These are phyloP conservation scores for Neodiprion virginianus DNA, from an alignment of 1,140 invertebrate genomes.

Conservation along the genomic window DNA sequence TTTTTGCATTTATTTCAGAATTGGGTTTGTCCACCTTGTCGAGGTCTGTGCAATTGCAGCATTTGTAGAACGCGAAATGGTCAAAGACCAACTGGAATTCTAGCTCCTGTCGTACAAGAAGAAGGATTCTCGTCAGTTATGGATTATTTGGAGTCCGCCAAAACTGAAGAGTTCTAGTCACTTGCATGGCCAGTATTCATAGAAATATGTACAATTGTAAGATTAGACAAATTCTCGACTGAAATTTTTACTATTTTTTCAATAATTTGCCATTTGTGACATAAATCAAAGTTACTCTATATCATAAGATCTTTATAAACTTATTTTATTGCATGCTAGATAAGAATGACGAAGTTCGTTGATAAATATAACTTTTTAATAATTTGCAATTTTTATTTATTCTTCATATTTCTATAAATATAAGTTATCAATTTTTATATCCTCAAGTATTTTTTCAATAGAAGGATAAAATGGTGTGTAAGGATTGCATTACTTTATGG, in stretches of 20 bases:
- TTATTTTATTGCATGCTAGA: neutral
- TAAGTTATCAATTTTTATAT: neutral
- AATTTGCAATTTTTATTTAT: neutral
- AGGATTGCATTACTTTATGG: constrained; percentile 50
- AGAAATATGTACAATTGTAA: neutral
- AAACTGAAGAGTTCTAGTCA: neutral
- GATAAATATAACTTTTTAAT: too few relatives aligned
- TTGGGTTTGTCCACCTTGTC: constrained; percentile 61
- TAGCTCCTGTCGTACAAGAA: constrained; percentile 46
- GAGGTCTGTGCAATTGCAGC: constrained; percentile 60
- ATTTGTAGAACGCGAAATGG: constrained; percentile 58
- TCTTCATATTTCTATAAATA: neutral
- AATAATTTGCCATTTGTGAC: neutral
- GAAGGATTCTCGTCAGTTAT: constrained; percentile 49
- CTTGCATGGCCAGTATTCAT: neutral
- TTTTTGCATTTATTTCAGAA: constrained; percentile 35
- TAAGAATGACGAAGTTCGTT: too few relatives aligned
- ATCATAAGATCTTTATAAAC: neutral
- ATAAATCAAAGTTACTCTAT: neutral
- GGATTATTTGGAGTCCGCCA: constrained; percentile 38
- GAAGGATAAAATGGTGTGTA: neutral
- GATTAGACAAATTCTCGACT: neutral
- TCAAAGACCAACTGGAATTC: constrained; percentile 57
- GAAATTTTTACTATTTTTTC: neutral
- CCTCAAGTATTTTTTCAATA: neutral